Base-by-base conservation (phyloP, 2,797 vertebrate species). In the Pogonophryne albipinna region DNA sequence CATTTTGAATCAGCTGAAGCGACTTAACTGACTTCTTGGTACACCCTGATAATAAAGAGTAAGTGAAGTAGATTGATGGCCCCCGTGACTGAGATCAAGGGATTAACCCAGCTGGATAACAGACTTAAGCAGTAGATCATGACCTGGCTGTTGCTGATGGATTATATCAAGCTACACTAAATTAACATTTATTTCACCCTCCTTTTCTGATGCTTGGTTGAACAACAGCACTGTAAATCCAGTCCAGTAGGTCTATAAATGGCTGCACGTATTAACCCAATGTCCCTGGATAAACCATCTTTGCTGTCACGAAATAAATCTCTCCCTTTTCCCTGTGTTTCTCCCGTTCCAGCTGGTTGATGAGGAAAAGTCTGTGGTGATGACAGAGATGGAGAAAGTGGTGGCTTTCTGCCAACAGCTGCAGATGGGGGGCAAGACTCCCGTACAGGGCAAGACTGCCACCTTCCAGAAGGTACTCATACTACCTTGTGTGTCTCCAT, bases 341-440 rank as follows among this genome's bases (percentile, higher is more conserved):
- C 53, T 86, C 20, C 69, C 49, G 63, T 80, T 90, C 64, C 95
- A 99, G 98, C 93, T 98, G 87, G 93, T 94, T 62, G 94, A 96
- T 72, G 96, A 98, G 58, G 96, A 98, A 69, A 97, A 96, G 89
- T 88, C 95, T 76, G 85, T 92, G 75, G 93, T 98, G 91, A 89
- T 96, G 63, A 79, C 96, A 86, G 97, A 99, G 94, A 94, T 95
- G 82, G 98, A 99, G 91, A 99, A 97, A 85, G 93, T 99, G 84
- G 85, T 94, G 85, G 92, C 95, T 11, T 66, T 96, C 1, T 97
- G 97, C 91, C 97, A 97, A 51, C 97, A 98, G 90, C 95, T 99
- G 67, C 98, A 99, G 89, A 89, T 95, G 80, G 96, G 96, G 71
- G 94, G 95, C 63, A 97, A 95, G 90, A 91, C 95, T 57, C 94